Conservation (phyloP, 2,797 vertebrate species). For the Oryzias sinensis region DNA sequence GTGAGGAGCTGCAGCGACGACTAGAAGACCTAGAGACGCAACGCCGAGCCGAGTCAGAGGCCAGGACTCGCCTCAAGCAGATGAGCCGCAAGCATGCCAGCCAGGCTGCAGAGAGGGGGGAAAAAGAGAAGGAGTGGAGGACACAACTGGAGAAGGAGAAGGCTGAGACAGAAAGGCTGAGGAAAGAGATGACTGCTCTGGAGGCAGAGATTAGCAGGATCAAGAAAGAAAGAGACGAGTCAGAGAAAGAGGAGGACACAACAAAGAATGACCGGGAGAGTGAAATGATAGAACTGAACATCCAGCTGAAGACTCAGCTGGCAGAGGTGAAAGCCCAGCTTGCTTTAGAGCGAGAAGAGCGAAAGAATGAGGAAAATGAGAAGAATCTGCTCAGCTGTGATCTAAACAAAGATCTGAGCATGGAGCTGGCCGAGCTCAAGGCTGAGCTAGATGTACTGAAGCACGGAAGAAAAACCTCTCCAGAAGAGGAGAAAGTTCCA, state of each 20-base stretch:
- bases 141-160: conserved; percentile 71
- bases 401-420: conserved; percentile 44
- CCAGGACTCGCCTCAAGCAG: conserved; percentile 78
- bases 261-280: conserved; percentile 57
- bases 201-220: conserved; percentile 52
- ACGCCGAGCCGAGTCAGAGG: conserved; percentile 72
- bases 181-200: conserved; percentile 53
- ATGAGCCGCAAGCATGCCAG: conserved; percentile 72
- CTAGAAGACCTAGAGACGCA: conserved; percentile 78
- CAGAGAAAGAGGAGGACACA: conserved; percentile 24
- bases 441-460: conserved; percentile 69
- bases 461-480: conserved; percentile 14
- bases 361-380: conserved; percentile 60
- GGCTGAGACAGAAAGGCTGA: conserved; percentile 61
- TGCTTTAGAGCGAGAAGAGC: conserved; percentile 69
- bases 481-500: conserved; percentile 45
- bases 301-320: conserved; percentile 70
- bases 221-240: conserved; percentile 25
- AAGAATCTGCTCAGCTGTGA: conserved; percentile 37
- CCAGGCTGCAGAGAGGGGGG: conserved; percentile 58
- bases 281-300: conserved; percentile 65
- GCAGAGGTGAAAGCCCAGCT: conserved; percentile 68
- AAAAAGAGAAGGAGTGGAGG: conserved; percentile 66
- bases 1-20: conserved; percentile 73
- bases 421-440: conserved; percentile 66